phyloP scores from a whole-genome alignment of 2,797 vertebrate species.

The Mormyrus hasselquistii region DNA sequence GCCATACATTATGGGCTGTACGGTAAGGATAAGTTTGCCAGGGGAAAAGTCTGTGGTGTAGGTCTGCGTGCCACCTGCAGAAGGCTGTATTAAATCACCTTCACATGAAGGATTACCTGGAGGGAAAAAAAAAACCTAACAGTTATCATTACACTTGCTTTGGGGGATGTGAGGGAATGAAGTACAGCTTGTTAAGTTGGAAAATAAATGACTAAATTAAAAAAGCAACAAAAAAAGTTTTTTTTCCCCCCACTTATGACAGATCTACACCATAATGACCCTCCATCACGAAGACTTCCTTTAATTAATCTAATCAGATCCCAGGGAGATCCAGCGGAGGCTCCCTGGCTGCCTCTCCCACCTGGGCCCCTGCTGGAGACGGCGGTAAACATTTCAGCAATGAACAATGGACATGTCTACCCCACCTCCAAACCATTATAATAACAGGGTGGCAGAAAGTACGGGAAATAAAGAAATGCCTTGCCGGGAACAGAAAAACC shows the following conservation, averaged over 20 bases:
- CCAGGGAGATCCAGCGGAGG: neutral
- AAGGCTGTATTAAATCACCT: conserved; percentile 15
- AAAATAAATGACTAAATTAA: conserved; percentile 16
- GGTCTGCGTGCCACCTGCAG: neutral
- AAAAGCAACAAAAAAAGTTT: neutral
- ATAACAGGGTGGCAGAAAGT: neutral
- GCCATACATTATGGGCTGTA: neutral
- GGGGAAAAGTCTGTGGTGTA: neutral
- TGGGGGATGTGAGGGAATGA: neutral
- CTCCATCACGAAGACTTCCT: neutral
- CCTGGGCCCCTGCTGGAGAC: neutral
- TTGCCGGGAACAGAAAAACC: neutral
- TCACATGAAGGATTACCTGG: neutral
- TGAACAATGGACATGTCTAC: neutral
- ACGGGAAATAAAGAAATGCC: neutral
- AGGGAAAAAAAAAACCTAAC: neutral
- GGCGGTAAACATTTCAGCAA: neutral
- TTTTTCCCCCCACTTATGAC: neutral
- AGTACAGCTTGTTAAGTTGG: neutral
- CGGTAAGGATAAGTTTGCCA: neutral
- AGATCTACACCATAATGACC: neutral
- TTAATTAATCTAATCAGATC: conserved; percentile 10
- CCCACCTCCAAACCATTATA: neutral
- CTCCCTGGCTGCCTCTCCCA: neutral
- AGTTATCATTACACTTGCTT: neutral